Evolutionary conservation across 64 coral and sea anemone genomes (phyloP).

Genomic region (Catalaphyllia jardinei): DNA sequence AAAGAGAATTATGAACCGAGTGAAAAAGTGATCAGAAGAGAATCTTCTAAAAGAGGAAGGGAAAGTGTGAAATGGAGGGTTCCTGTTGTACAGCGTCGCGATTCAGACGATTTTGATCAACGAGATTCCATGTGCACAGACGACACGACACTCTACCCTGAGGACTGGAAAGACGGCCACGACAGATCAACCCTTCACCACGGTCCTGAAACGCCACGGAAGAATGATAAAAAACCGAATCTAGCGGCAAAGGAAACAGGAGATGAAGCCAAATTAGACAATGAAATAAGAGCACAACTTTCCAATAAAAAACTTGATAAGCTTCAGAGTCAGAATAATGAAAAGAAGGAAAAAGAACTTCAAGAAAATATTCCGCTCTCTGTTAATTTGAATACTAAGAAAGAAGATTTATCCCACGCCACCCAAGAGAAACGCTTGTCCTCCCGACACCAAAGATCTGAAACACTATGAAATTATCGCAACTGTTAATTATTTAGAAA

Average conservation of each 20-base stretch:
- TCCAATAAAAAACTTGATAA: background rate
- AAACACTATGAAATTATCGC: background rate
- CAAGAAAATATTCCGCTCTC: background rate
- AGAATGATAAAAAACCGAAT: background rate
- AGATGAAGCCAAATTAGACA: background rate
- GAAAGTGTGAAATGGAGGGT: conserved; percentile 19
- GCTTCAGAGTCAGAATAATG: background rate
- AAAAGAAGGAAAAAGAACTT: background rate
- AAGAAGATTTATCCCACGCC: background rate
- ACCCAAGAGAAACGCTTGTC: background rate
- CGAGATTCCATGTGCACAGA: conserved; percentile 21
- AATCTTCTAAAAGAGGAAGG: conserved; percentile 56
- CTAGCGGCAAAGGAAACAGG: background rate
- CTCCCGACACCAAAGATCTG: background rate
- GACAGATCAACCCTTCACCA: background rate
- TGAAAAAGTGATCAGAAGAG: conserved; percentile 68
- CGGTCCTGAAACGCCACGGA: background rate
- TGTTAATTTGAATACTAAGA: background rate
- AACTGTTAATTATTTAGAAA: background rate
- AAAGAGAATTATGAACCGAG: conserved; percentile 73
- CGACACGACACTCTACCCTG: background rate
- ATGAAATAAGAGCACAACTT: background rate
- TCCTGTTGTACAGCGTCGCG: conserved; percentile 5
- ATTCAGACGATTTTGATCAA: conserved; percentile 27
- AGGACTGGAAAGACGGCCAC: background rate